Conservation (phyloP, 2,797 vertebrate genomes). For the Rhynchotus rufescens region DNA sequence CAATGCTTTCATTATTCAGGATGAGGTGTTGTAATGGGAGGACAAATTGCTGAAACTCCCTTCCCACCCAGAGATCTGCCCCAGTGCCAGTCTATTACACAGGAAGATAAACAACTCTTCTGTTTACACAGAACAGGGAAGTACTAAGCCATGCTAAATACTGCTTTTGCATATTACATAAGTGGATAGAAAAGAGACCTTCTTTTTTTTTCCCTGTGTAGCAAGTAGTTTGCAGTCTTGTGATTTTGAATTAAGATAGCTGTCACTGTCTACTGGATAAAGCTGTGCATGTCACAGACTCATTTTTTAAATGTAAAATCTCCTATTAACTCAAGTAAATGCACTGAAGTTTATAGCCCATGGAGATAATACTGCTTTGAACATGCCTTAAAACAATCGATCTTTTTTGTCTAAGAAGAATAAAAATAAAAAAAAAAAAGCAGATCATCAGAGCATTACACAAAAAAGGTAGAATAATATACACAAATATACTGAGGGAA, state of each 20-base stretch:
- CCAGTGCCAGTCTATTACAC: background rate
- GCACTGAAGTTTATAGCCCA: background rate
- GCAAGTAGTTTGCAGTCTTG: background rate
- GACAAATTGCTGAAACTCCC: background rate
- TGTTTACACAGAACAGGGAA: background rate
- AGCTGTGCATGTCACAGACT: background rate
- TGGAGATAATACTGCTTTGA: background rate
- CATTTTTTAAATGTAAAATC: background rate
- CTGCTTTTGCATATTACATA: background rate
- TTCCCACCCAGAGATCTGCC: background rate
- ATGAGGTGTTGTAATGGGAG: background rate
- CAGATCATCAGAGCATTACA: too few relatives aligned
- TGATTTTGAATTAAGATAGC: background rate
- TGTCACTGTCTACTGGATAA: background rate
- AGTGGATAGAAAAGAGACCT: background rate
- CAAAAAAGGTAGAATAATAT: background rate
- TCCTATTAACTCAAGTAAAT: background rate
- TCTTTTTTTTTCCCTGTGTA: background rate
- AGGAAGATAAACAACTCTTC: background rate
- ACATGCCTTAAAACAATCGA: background rate
- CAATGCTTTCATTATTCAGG: background rate
- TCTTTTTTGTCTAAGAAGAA: background rate
- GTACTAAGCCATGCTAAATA: background rate
- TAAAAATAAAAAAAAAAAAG: background rate
- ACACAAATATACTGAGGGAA: background rate